Evolutionary conservation across 1,140 invertebrate genomes (phyloP).

Genomic region (Bicyclus anynana): DNA sequence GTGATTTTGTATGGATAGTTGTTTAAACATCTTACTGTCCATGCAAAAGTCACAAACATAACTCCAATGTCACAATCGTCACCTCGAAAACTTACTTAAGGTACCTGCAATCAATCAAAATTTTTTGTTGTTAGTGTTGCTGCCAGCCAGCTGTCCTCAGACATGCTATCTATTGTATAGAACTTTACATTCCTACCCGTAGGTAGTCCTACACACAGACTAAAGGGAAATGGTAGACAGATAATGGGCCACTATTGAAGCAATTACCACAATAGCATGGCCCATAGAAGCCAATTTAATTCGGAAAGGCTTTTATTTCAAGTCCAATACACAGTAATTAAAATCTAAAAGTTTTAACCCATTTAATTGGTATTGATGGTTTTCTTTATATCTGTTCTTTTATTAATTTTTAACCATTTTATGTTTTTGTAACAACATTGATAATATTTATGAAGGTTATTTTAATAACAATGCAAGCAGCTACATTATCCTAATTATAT

Average conservation of each 20-base stretch:
- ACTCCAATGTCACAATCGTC: background rate
- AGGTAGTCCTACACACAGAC: background rate
- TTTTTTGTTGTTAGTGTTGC: conserved; percentile 50
- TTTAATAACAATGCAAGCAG: no score
- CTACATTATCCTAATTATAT: no score
- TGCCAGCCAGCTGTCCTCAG: conserved; percentile 7
- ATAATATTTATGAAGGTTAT: no score
- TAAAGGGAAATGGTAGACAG: background rate
- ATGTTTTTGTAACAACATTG: no score
- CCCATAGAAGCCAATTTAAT: background rate
- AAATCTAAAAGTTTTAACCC: no score
- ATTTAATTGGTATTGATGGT: no score
- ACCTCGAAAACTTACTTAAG: background rate
- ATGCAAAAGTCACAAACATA: background rate
- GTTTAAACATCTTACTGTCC: no score
- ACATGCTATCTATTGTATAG: conserved; percentile 9
- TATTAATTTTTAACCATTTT: no score
- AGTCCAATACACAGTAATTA: no score
- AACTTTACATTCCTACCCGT: conserved; percentile 18
- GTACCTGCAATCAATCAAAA: conserved; percentile 34
- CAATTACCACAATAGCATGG: background rate
- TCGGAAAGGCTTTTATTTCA: no score
- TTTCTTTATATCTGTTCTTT: no score
- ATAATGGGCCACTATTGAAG: background rate
- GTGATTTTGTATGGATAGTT: no score